These are phyloP conservation scores for Lampris incognitus DNA, from an alignment of 2,113 vertebrate genomes.

Conservation along the genomic window DNA sequence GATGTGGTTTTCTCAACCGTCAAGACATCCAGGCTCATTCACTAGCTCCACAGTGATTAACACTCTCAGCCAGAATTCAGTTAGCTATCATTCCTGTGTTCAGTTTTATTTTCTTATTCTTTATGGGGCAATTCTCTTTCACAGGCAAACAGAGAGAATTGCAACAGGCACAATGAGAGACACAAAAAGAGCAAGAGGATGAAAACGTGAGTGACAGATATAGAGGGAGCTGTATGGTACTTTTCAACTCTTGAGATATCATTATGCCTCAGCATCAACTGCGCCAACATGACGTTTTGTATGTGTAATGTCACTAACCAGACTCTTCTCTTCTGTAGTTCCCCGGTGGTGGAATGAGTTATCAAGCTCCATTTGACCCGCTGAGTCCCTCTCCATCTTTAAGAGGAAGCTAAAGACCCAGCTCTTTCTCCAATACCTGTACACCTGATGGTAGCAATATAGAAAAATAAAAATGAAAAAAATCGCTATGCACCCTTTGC, in stretches of 20 bases:
- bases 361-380: too few species aligned
- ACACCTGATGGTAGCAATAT: too few species aligned
- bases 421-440: too few species aligned
- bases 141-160: not conserved
- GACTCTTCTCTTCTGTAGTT: too few species aligned
- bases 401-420: too few species aligned
- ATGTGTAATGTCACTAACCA: too few species aligned
- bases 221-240: not conserved
- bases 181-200: not conserved
- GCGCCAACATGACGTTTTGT: too few species aligned
- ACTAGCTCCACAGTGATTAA: constrained; percentile 30
- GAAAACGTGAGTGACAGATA: not conserved
- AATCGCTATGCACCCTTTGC: too few species aligned
- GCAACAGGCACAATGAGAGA: constrained; percentile 9
- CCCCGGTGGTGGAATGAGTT: too few species aligned
- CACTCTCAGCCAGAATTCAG: constrained; percentile 26
- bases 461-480: too few species aligned
- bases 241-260: not conserved
- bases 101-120: not conserved
- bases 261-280: too few species aligned
- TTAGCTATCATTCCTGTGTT: constrained; percentile 20
- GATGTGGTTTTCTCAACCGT: constrained; percentile 68
- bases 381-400: too few species aligned
- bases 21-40: constrained; percentile 56
- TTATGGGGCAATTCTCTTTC: not conserved